These are phyloP conservation scores for Parnassius mnemosyne DNA, from an alignment of 2,888 invertebrate genomes.

Conservation along the genomic window DNA sequence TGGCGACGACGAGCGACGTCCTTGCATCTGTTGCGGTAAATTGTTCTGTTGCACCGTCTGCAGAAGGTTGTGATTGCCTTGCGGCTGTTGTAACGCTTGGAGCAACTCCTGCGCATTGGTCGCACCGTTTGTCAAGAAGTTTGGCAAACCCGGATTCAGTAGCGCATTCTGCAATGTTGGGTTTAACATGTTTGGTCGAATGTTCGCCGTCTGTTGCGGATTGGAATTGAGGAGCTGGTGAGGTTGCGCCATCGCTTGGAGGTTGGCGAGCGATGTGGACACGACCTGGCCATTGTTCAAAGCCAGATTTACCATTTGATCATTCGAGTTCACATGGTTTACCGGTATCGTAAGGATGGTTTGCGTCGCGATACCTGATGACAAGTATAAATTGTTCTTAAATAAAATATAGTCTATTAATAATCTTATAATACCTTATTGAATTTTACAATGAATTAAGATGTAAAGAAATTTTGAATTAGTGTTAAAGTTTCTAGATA, in stretches of 20 bases:
- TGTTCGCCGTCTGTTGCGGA: slow-evolving; percentile 71
- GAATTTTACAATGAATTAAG: too few species aligned
- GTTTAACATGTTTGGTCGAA: slow-evolving; percentile 77
- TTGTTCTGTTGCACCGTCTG: slow-evolving; percentile 75
- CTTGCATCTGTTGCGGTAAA: slow-evolving; percentile 73
- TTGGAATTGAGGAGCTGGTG: slow-evolving; percentile 84
- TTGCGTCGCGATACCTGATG: slow-evolving; percentile 93
- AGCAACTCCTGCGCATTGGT: slow-evolving; percentile 87
- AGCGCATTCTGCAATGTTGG: slow-evolving; percentile 84
- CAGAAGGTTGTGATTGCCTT: slow-evolving; percentile 69
- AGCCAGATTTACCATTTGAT: slow-evolving; percentile 89
- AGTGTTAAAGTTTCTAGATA: too few species aligned
- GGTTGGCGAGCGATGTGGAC: slow-evolving; percentile 89
- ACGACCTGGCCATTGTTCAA: slow-evolving; percentile 93
- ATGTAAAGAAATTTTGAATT: too few species aligned
- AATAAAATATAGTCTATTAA: too few species aligned
- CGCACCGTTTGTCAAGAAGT: slow-evolving; percentile 85
- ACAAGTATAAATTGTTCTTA: neutral
- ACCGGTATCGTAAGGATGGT: slow-evolving; percentile 97
- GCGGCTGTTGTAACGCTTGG: slow-evolving; percentile 86
- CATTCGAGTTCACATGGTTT: slow-evolving; percentile 89
- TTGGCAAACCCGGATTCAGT: slow-evolving; percentile 85
- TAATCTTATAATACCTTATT: too few species aligned
- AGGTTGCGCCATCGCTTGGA: slow-evolving; percentile 88
- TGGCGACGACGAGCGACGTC: slow-evolving; percentile 72